Evolutionary conservation across 2,113 vertebrate species (phyloP).

Genomic region (Caretta caretta): DNA sequence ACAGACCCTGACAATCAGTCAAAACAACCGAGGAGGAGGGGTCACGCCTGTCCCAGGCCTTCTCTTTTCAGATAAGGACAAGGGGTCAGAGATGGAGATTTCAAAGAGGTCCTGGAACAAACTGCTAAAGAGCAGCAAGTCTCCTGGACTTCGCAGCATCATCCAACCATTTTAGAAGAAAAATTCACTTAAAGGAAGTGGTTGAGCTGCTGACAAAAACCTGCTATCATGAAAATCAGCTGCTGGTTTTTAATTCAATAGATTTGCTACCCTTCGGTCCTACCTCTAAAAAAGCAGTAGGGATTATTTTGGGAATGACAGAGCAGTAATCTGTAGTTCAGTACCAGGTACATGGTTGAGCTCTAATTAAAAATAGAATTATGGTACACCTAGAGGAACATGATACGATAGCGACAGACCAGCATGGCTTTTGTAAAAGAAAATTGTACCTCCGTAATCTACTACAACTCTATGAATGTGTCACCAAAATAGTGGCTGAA

Average conservation of each 20-base stretch:
- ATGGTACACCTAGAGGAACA: slow-evolving; percentile 46
- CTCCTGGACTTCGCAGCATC: neutral
- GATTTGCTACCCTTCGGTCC: slow-evolving; percentile 24
- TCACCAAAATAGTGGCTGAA: slow-evolving; percentile 34
- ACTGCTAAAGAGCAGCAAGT: neutral
- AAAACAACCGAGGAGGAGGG: neutral
- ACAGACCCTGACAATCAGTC: neutral
- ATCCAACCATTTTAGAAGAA: neutral
- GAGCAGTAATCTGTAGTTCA: neutral
- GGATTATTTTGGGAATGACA: neutral
- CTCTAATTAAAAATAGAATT: neutral
- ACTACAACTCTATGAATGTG: neutral
- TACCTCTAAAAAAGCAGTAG: slow-evolving; percentile 18
- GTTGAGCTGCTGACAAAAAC: neutral
- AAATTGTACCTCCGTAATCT: slow-evolving; percentile 8
- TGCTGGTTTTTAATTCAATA: neutral
- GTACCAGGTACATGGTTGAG: neutral
- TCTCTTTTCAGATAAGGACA: neutral
- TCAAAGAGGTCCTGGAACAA: neutral
- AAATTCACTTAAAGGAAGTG: neutral
- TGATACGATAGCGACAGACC: slow-evolving; percentile 21
- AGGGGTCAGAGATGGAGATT: neutral
- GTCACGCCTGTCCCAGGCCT: neutral
- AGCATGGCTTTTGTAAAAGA: neutral
- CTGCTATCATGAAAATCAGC: neutral